Evolutionary conservation across 30 jellyfish, hydroid and myxozoan species (phyloP), one percentile per base, ranked within the genome.

Genomic region (Phacellophora camtschatica): DNA sequence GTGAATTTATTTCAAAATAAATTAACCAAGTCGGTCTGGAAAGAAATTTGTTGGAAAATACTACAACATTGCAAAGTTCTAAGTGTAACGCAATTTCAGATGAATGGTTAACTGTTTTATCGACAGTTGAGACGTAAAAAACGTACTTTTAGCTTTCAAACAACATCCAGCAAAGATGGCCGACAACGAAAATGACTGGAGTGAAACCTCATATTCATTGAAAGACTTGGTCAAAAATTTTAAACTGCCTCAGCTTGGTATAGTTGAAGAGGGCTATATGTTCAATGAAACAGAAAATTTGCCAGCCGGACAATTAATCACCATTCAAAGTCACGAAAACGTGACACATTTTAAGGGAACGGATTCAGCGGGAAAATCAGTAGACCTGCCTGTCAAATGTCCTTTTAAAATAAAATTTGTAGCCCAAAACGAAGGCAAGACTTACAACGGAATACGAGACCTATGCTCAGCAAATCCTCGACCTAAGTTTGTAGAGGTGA

Each of bases 401-500:
- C 97, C 97, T 7, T 85, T 67, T 65, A 71, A 79, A 32, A 90
- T 73, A 19, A 78, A 50, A 59, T 43, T 67, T 28, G 77, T 70
- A 23, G 73, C 82, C 0, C 76, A 83, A 32, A 91, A 71, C 11
- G 89, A 85, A 43, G 97, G 86, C 18, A 59, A 55, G 13, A 20
- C 28, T 0, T 91, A 39, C 66, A 69, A 59, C 12, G 48, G 83
- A 28, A 39, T 91, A 3, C 39, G 78, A 0, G 96, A 68, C 34
- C 35, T 91, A 5, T 95, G 93, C 35, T 49, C 34, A 2, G 85
- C 93, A 18, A 66, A 67, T 22, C 97, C 90, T 25, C 81, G 83
- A 16, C 96, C 97, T 4, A 78, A 80, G 43, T 91, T 49, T 59
- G 98, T 91, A 18, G 93, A 91, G 57, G 87, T 91, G 34, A 67